Conservation (phyloP, 2,113 vertebrate species). For the Anhinga rufa region DNA sequence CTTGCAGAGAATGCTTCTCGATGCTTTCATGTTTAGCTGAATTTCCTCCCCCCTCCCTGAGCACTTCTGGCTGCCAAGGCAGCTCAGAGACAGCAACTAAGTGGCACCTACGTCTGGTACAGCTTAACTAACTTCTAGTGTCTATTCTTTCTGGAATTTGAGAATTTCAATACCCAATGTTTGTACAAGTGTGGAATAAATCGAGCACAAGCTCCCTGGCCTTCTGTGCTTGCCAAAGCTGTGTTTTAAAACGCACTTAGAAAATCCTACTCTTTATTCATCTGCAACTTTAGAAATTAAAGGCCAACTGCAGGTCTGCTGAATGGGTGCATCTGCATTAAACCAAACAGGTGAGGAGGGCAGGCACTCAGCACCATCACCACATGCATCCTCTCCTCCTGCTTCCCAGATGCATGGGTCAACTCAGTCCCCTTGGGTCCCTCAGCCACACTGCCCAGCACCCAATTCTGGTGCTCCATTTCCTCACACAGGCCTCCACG, state of each 20-base stretch:
- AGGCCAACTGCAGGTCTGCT: background rate
- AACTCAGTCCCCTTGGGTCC: background rate
- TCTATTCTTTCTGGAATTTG: slow-evolving; percentile 53
- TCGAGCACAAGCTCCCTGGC: background rate
- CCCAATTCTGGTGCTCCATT: background rate
- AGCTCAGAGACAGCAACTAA: slow-evolving; percentile 5
- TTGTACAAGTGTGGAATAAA: slow-evolving; percentile 56
- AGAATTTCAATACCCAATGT: slow-evolving; percentile 49
- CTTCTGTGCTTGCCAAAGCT: background rate
- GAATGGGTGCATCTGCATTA: background rate
- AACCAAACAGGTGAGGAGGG: background rate
- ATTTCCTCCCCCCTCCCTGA: background rate
- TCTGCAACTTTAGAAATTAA: background rate
- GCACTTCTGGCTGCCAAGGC: slow-evolving; percentile 32
- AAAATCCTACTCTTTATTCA: slow-evolving; percentile 20
- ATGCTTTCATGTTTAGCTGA: background rate
- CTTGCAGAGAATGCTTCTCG: background rate
- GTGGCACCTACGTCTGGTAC: slow-evolving; percentile 56
- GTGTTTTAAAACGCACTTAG: background rate
- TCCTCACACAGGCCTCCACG: background rate
- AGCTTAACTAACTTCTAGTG: slow-evolving; percentile 30
- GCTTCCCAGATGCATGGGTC: background rate
- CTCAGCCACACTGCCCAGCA: background rate
- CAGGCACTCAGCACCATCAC: background rate
- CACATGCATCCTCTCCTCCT: background rate